Evolutionary conservation across 2,888 invertebrate species (phyloP).

Genomic region (Taphrorychus bicolor): DNA sequence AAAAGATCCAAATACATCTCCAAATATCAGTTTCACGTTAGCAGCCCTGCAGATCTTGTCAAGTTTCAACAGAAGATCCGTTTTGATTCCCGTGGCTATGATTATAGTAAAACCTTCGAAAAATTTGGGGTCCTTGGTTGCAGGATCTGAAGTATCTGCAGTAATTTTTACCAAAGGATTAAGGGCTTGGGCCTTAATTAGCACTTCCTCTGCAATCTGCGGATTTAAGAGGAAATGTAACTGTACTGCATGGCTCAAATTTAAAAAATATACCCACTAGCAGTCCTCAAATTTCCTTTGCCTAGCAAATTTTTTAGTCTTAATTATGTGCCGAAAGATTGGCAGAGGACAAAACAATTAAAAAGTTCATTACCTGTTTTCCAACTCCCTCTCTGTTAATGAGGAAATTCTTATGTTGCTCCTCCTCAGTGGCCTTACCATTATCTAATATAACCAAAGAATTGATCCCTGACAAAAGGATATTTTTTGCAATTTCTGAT

Average conservation of each 20-base stretch:
- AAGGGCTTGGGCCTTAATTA: constrained; percentile 78
- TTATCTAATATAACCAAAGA: constrained; percentile 86
- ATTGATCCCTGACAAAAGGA: constrained; percentile 91
- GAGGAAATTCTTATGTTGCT: constrained; percentile 86
- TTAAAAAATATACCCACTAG: not conserved
- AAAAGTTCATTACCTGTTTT: constrained; percentile 79
- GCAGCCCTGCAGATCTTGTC: constrained; percentile 77
- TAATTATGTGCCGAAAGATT: too few species aligned
- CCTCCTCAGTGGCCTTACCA: constrained; percentile 72
- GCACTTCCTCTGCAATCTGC: constrained; percentile 84
- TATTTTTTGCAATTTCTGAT: constrained; percentile 96
- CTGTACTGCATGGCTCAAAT: not conserved
- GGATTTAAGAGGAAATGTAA: constrained; percentile 42
- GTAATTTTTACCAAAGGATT: constrained; percentile 93
- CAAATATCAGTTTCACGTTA: constrained; percentile 84
- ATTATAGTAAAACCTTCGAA: constrained; percentile 84
- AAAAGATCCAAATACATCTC: constrained; percentile 92
- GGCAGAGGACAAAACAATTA: too few species aligned
- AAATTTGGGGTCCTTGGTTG: constrained; percentile 73
- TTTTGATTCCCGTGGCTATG: constrained; percentile 77
- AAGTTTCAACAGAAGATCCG: constrained; percentile 75
- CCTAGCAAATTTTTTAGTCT: too few species aligned
- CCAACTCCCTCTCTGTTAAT: constrained; percentile 75
- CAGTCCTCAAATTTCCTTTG: not conserved
- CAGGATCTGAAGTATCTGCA: constrained; percentile 69